A percentile compares a stretch with the other conserved stretches of the same genome.
phyloP scores from a whole-genome alignment of 1,140 invertebrate species.

The Trachymyrmex cornetzi region DNA sequence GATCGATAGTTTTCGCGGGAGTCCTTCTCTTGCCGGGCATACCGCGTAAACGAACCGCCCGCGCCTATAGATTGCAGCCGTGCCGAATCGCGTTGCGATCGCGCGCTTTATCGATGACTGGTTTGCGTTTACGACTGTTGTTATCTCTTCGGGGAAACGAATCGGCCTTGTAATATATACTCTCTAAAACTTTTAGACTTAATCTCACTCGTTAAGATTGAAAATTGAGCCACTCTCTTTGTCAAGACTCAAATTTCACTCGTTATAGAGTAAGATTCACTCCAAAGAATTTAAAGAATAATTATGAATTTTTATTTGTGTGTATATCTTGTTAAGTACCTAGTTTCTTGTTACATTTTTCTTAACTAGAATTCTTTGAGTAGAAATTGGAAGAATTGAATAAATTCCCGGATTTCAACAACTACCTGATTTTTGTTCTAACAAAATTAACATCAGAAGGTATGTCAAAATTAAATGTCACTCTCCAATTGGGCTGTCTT shows the following conservation, averaged over 20 bases:
- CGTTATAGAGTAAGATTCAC: no score
- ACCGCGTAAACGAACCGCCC: background rate
- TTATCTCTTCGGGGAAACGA: background rate
- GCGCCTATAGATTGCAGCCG: background rate
- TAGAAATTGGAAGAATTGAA: conserved; percentile 99
- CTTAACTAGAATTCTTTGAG: conserved; percentile 84
- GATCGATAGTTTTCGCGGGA: conserved; percentile 68
- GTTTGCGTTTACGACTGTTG: background rate
- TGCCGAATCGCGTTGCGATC: conserved; percentile 19
- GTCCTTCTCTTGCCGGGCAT: conserved; percentile 2
- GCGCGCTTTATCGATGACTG: background rate
- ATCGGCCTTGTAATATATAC: background rate
- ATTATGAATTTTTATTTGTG: background rate
- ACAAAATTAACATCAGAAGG: conserved; percentile 97
- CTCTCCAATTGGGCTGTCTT: background rate
- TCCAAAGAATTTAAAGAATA: no score
- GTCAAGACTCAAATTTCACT: no score
- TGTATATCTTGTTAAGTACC: background rate
- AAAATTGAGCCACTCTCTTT: no score
- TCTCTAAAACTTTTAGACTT: no score
- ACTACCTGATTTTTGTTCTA: conserved; percentile 99
- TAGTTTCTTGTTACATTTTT: conserved; percentile 73
- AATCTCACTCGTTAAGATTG: no score
- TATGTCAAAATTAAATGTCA: conserved; percentile 74
- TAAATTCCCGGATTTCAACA: conserved; percentile 99